Conservation (phyloP, 2,888 invertebrate genomes). For the Arrhopalites spinosus region DNA sequence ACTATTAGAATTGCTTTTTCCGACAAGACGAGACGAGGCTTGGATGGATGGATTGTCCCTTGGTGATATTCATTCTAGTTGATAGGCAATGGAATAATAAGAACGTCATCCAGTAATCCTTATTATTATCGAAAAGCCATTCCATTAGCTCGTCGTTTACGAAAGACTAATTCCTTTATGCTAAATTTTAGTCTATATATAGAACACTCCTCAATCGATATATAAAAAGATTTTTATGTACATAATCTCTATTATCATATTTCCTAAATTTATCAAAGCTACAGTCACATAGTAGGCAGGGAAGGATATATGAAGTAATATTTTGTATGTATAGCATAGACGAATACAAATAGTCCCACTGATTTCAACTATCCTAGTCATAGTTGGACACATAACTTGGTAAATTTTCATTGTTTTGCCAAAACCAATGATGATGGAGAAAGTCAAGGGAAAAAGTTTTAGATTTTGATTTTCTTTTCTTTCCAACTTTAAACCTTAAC, state of each 20-base stretch:
- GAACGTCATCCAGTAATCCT: conserved; percentile 35
- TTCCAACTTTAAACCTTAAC: too few species aligned
- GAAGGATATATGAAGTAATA: too few species aligned
- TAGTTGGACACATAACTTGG: background rate
- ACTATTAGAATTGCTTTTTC: conserved; percentile 23
- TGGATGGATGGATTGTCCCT: conserved; percentile 15
- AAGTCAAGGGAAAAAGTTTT: background rate
- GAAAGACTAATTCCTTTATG: conserved; percentile 41
- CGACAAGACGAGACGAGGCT: conserved; percentile 6
- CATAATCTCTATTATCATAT: background rate
- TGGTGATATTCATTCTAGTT: conserved; percentile 1
- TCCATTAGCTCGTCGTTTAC: conserved; percentile 29
- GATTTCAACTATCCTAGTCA: background rate
- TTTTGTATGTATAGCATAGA: background rate
- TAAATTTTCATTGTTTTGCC: too few species aligned
- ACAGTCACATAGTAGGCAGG: too few species aligned
- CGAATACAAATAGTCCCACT: too few species aligned
- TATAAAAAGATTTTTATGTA: too few species aligned
- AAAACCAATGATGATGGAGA: background rate
- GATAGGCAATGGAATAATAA: conserved; percentile 28
- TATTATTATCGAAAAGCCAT: conserved; percentile 40
- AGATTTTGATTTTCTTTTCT: too few species aligned
- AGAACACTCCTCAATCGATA: too few species aligned
- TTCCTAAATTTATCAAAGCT: background rate
- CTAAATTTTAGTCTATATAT: conserved; percentile 23